A percentile compares a stretch with the other conserved stretches of the same genome.
Conservation (phyloP, 92 coral and sea anemone species). For the Phenganax marumi region DNA sequence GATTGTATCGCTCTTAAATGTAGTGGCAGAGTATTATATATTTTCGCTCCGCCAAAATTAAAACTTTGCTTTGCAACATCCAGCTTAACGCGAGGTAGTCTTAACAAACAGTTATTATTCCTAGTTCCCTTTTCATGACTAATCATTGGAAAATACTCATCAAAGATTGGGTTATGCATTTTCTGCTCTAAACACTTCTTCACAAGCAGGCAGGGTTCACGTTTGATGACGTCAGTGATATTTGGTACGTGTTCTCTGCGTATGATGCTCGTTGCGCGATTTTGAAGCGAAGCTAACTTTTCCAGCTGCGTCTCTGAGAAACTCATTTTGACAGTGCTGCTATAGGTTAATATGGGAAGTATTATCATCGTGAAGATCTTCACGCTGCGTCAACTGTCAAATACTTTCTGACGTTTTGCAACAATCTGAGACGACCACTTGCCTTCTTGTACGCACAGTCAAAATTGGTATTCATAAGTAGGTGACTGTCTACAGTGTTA, state of each 20-base stretch:
- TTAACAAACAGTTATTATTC: background rate
- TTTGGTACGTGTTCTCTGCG: background rate
- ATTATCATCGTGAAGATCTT: no score
- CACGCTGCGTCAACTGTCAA: background rate
- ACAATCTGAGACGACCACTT: no score
- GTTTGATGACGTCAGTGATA: background rate
- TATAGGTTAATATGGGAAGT: no score
- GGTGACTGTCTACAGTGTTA: background rate
- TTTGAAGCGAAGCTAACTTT: no score
- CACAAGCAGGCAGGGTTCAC: slow-evolving; percentile 10
- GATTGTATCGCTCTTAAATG: no score
- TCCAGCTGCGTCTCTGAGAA: background rate
- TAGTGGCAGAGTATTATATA: no score
- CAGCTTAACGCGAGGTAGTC: background rate
- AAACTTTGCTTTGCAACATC: slow-evolving; percentile 14
- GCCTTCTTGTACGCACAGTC: slow-evolving; percentile 12
- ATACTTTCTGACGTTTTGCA: no score
- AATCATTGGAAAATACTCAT: slow-evolving; percentile 1
- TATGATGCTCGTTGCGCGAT: no score
- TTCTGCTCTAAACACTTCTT: background rate
- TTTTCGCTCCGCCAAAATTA: no score
- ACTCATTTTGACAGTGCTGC: background rate
- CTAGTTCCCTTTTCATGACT: slow-evolving; percentile 7
- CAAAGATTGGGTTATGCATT: background rate
- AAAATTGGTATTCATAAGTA: slow-evolving; percentile 9